phyloP scores from a whole-genome alignment of 2,113 vertebrate genomes.

The Lepus americanus region DNA sequence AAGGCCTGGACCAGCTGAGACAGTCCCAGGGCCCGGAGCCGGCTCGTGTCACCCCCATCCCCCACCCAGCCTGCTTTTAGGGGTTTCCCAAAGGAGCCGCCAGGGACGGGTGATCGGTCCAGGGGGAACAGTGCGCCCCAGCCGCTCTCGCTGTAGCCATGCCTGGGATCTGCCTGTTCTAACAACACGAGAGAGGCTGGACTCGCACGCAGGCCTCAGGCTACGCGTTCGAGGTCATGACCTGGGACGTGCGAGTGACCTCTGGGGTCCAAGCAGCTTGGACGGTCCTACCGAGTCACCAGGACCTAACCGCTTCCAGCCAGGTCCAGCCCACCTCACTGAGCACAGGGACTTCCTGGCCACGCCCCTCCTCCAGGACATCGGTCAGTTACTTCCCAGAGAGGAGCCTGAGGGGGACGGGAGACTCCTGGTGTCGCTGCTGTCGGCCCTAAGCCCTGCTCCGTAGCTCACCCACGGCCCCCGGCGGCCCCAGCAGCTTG shows the following conservation, averaged over 20 bases:
- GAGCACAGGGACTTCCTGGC: too few relatives aligned
- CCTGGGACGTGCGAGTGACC: background rate
- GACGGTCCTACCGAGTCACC: fast-evolving
- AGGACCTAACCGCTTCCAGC: fast-evolving
- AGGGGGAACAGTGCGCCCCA: too few relatives aligned
- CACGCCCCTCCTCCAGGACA: background rate
- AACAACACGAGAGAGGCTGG: background rate
- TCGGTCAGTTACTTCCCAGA: background rate
- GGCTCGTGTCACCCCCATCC: background rate
- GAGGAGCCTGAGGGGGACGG: background rate
- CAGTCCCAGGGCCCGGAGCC: fast-evolving
- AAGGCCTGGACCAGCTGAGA: too few relatives aligned
- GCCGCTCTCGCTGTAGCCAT: too few relatives aligned
- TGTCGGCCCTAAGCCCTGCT: background rate
- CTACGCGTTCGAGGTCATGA: background rate
- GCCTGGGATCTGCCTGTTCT: background rate
- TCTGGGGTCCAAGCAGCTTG: background rate
- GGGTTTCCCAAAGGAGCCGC: background rate
- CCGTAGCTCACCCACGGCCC: too few relatives aligned
- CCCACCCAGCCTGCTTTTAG: fast-evolving
- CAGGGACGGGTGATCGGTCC: background rate
- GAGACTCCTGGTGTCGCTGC: background rate
- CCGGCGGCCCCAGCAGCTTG: fast-evolving
- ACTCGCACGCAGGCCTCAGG: background rate
- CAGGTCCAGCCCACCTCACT: background rate